A percentile compares a stretch with the other conserved stretches of the same genome.
Conservation (phyloP, 2,888 invertebrate genomes). For the Tipula unca region DNA sequence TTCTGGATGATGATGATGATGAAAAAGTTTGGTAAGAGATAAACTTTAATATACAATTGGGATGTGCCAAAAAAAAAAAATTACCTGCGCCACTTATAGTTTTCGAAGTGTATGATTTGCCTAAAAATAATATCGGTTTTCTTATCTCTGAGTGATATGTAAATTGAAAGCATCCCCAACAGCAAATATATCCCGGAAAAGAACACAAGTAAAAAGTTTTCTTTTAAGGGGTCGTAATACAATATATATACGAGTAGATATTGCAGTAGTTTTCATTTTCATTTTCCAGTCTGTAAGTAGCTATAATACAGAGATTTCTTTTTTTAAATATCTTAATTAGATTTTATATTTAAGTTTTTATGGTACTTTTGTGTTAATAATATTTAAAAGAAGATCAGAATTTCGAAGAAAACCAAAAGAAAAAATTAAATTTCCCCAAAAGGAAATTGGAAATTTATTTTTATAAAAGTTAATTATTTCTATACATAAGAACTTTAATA, state of each 20-base stretch:
- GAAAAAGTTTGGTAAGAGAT: background rate
- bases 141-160: background rate
- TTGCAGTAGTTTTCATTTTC: background rate
- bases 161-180: background rate
- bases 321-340: background rate
- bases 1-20: background rate
- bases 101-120: background rate
- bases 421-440: background rate
- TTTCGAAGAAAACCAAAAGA: background rate
- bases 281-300: background rate
- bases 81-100: background rate
- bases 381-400: background rate
- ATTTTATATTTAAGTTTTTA: background rate
- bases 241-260: background rate
- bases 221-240: background rate
- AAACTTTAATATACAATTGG: background rate
- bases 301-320: background rate
- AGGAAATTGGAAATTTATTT: background rate
- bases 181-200: background rate
- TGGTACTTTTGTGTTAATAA: background rate
- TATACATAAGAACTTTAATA: background rate
- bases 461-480: conserved; percentile 1
- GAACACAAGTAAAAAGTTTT: background rate
- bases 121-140: background rate
- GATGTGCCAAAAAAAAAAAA: background rate